A percentile compares a stretch with the other conserved stretches of the same genome.
These are phyloP conservation scores for Drosophila ercepeae DNA, from an alignment of 1,140 invertebrate species.

Conservation along the genomic window DNA sequence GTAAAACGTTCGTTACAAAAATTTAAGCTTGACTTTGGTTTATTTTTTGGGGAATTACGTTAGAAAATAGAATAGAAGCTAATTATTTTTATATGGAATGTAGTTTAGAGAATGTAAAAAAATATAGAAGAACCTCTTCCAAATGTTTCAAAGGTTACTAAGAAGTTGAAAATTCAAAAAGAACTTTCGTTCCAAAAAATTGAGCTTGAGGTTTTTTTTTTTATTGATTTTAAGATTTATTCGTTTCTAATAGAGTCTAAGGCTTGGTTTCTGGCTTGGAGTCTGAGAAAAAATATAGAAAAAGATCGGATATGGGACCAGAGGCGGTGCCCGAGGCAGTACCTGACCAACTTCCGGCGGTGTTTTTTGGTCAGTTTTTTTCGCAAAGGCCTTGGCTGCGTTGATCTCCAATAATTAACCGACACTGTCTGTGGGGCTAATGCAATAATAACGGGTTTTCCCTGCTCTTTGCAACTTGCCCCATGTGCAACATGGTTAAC, in stretches of 20 bases:
- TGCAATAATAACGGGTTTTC: slow-evolving; percentile 62
- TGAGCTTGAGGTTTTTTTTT: too few relatives aligned
- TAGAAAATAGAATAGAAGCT: too few relatives aligned
- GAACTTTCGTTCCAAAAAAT: too few relatives aligned
- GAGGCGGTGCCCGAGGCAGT: slow-evolving; percentile 7
- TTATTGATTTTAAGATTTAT: too few relatives aligned
- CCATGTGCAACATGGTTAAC: slow-evolving; percentile 48
- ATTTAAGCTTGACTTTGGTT: background rate
- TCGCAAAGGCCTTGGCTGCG: slow-evolving; percentile 59
- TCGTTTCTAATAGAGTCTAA: too few relatives aligned
- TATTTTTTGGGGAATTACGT: too few relatives aligned
- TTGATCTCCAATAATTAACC: slow-evolving; percentile 62
- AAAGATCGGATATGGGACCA: background rate
- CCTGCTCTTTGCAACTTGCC: slow-evolving; percentile 22
- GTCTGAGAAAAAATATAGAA: too few relatives aligned
- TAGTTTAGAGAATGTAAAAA: too few relatives aligned
- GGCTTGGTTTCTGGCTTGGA: too few relatives aligned
- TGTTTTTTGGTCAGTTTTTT: background rate
- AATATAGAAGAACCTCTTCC: background rate
- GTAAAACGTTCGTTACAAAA: background rate
- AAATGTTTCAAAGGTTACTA: background rate
- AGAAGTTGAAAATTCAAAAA: background rate
- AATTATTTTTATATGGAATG: too few relatives aligned
- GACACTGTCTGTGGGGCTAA: slow-evolving; percentile 52
- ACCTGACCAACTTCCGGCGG: slow-evolving; percentile 69